These are phyloP conservation scores for Escarpia spicata DNA, from an alignment of 2,888 invertebrate species.

Conservation along the genomic window DNA sequence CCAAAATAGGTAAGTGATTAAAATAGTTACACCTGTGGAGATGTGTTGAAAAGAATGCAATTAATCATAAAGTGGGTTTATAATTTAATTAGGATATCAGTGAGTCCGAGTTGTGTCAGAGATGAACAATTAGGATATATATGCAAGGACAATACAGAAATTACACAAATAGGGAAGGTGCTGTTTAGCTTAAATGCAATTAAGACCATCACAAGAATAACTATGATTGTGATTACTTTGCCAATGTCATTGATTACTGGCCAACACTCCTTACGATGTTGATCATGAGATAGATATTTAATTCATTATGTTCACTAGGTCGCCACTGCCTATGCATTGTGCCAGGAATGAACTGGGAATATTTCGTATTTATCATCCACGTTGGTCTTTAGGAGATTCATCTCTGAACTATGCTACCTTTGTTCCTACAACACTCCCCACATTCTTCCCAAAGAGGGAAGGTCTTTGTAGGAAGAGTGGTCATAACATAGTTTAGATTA, in stretches of 20 bases:
- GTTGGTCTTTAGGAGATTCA: neutral
- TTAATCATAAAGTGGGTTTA: neutral
- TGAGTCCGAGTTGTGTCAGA: neutral
- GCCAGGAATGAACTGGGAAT: neutral
- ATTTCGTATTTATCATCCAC: neutral
- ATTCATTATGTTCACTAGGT: neutral
- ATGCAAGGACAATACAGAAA: neutral
- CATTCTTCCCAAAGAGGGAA: neutral
- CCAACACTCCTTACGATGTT: too few species aligned
- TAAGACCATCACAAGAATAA: constrained; percentile 1
- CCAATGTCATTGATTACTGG: neutral
- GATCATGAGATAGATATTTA: neutral
- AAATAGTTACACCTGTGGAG: neutral
- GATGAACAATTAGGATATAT: neutral
- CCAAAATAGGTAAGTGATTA: neutral
- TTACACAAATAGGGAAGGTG: neutral
- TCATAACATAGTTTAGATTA: neutral
- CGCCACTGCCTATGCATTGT: neutral
- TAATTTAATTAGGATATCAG: neutral
- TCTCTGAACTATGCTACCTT: neutral
- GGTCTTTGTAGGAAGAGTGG: neutral
- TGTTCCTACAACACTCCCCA: neutral
- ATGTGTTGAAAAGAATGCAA: neutral
- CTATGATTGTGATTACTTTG: neutral
- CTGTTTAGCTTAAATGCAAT: neutral